Percentiles rank a stretch among this genome's conserved stretches.
phyloP scores from a whole-genome alignment of 2,113 vertebrate species.

The Boulengerochromis microlepis region DNA sequence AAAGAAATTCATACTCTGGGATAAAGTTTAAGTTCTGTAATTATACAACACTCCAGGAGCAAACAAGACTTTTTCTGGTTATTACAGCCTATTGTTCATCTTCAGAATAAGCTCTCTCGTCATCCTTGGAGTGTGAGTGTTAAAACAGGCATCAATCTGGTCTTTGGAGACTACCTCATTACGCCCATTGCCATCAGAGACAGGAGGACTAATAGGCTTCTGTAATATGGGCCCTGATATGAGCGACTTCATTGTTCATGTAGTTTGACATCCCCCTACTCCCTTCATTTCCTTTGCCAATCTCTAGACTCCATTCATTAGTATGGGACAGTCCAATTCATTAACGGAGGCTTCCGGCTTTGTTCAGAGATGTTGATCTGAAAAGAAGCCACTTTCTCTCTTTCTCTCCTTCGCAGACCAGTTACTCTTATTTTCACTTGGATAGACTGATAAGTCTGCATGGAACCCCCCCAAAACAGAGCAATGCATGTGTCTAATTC shows the following conservation, averaged over 20 bases:
- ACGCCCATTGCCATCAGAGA: constrained; percentile 41
- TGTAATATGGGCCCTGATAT: constrained; percentile 50
- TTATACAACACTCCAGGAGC: not conserved
- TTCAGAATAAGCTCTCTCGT: not conserved
- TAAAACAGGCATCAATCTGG: constrained; percentile 19
- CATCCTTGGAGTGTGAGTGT: not conserved
- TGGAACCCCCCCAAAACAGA: not conserved
- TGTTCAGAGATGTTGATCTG: constrained; percentile 9
- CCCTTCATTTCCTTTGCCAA: constrained; percentile 47
- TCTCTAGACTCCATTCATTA: constrained; percentile 62
- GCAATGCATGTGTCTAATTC: not conserved
- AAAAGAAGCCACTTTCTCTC: not conserved
- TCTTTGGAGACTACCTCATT: constrained; percentile 49
- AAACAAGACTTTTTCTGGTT: not conserved
- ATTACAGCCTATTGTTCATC: not conserved
- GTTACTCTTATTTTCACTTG: constrained; percentile 3
- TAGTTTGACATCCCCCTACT: constrained; percentile 46
- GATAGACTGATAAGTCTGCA: not conserved
- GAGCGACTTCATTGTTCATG: constrained; percentile 60
- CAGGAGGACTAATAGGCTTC: constrained; percentile 49
- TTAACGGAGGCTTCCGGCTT: constrained; percentile 34
- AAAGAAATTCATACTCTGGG: not conserved
- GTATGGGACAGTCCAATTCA: constrained; percentile 59
- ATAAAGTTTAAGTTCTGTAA: not conserved
- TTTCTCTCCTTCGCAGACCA: not conserved